Conservation (phyloP, 2,888 invertebrate species). For the Drosophila dives region DNA sequence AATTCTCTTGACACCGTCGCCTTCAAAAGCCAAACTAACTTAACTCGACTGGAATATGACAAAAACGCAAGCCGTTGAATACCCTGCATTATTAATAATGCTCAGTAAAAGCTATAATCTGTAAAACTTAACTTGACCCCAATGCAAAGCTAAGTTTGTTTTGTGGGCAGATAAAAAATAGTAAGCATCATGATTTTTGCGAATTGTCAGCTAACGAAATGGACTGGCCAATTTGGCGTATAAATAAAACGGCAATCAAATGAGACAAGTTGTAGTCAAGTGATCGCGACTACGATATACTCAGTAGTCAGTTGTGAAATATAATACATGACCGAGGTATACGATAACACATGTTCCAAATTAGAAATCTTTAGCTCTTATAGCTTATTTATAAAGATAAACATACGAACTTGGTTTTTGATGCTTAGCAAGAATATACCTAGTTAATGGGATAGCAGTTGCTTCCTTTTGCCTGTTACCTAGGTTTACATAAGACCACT, state of each 20-base stretch:
- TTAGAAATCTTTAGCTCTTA: background rate
- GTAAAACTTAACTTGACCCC: constrained; percentile 62
- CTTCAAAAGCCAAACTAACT: constrained; percentile 67
- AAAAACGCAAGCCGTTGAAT: background rate
- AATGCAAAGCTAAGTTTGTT: constrained; percentile 51
- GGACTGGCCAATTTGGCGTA: constrained; percentile 32
- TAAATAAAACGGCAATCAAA: constrained; percentile 18
- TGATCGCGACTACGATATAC: background rate
- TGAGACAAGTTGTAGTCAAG: background rate
- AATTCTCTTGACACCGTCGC: constrained; percentile 64
- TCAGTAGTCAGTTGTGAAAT: background rate
- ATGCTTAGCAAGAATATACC: background rate
- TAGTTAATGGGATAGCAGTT: background rate
- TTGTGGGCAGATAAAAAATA: constrained; percentile 23
- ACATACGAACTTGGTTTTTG: background rate
- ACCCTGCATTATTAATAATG: background rate
- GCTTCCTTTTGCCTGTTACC: background rate
- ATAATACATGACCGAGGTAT: background rate
- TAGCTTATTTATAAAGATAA: background rate
- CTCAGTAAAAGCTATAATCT: background rate
- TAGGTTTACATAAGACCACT: background rate
- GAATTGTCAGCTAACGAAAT: constrained; percentile 24
- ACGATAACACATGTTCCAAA: background rate
- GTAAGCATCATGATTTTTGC: constrained; percentile 12
- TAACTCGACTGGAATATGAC: constrained; percentile 5